Evolutionary conservation across 2,888 invertebrate species (phyloP).

Genomic region (Trichopoda pennipes): DNA sequence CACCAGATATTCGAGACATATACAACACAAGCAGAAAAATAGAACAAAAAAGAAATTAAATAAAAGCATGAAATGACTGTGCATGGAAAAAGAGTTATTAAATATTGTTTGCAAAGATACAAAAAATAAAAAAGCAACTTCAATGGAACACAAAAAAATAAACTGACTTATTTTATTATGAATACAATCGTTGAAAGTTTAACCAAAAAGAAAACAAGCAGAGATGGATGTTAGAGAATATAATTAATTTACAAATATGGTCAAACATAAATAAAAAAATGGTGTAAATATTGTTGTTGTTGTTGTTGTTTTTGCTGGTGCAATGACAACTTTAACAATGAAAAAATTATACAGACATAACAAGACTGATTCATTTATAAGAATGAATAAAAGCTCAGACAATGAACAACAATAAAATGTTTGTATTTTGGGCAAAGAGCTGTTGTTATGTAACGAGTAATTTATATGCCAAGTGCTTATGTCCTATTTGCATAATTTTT

Average conservation of each 20-base stretch:
- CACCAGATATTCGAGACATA: constrained; percentile 16
- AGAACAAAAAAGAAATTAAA: constrained; percentile 4
- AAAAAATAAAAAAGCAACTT: constrained; percentile 27
- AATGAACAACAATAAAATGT: neutral
- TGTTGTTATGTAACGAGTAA: constrained; percentile 34
- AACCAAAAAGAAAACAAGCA: neutral
- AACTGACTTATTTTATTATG: constrained; percentile 15
- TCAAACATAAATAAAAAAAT: neutral
- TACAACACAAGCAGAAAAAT: constrained; percentile 12
- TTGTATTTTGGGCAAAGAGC: neutral
- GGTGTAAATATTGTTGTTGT: neutral
- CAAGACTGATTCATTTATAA: neutral
- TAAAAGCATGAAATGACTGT: neutral
- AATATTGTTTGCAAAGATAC: constrained; percentile 9
- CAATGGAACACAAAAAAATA: neutral
- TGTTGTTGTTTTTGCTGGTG: too few species aligned
- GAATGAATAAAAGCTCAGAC: neutral
- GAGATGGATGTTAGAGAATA: neutral
- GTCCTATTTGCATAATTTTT: neutral
- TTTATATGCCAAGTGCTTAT: constrained; percentile 32
- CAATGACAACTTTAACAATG: constrained; percentile 10
- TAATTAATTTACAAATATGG: neutral
- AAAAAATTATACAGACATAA: constrained; percentile 1
- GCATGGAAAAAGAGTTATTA: constrained; percentile 17
- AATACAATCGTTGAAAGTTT: neutral